These are phyloP conservation scores for Pomatorhinus ruficollis DNA, from an alignment of 2,113 vertebrate species.

Conservation along the genomic window DNA sequence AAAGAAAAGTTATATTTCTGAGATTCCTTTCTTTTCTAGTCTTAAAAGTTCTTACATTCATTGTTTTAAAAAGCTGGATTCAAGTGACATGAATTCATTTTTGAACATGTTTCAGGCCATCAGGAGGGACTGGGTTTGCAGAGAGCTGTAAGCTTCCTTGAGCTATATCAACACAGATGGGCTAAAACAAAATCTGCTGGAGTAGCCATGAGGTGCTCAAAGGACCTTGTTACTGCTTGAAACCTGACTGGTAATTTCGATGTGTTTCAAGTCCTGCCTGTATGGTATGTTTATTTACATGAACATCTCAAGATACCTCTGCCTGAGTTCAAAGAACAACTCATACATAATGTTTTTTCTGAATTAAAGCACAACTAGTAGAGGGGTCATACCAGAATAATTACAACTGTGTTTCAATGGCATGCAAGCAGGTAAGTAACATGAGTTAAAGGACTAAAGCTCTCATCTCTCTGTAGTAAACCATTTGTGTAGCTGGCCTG, in stretches of 20 bases:
- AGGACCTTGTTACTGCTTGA: neutral
- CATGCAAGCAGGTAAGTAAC: neutral
- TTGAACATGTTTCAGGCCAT: neutral
- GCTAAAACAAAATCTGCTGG: neutral
- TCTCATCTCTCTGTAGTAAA: neutral
- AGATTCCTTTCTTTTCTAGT: neutral
- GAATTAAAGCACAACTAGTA: neutral
- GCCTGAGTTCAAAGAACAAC: neutral
- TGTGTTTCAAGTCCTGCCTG: neutral
- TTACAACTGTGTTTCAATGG: neutral
- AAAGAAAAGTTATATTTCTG: neutral
- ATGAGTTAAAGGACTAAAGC: neutral
- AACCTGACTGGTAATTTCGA: rapidly evolving
- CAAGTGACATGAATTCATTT: neutral
- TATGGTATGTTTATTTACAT: neutral
- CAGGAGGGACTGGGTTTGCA: neutral
- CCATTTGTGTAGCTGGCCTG: neutral
- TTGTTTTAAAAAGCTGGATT: neutral
- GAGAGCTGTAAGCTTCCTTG: neutral
- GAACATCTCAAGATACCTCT: neutral
- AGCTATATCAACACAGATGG: neutral
- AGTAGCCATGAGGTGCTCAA: neutral
- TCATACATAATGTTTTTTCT: neutral
- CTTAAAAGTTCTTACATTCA: neutral
- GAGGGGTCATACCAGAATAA: neutral